Percentiles rank a stretch among this genome's conserved stretches.
Conservation (phyloP, 1,140 invertebrate species). For the Ceratitis capitata region DNA sequence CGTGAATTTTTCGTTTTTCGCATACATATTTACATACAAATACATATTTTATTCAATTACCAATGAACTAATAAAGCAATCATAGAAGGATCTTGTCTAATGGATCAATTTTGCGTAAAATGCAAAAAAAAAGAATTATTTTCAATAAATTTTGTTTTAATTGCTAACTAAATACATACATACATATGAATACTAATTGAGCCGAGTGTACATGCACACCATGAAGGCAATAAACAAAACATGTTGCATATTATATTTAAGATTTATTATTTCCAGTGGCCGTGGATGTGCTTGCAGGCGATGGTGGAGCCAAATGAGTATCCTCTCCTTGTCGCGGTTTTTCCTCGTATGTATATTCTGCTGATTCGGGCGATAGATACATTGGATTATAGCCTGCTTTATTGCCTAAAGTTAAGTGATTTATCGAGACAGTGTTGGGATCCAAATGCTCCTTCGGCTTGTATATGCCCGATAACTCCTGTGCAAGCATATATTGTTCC, state of each 20-base stretch:
- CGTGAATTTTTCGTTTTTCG: not conserved
- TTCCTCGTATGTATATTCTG: constrained; percentile 49
- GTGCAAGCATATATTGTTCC: constrained; percentile 61
- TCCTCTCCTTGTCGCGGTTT: not conserved
- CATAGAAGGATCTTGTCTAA: not conserved
- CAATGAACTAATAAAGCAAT: not conserved
- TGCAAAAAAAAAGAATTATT: not conserved
- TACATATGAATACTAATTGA: not conserved
- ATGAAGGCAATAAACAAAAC: not conserved
- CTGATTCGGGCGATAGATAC: constrained; percentile 49
- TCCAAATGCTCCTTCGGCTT: constrained; percentile 47
- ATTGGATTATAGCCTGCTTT: constrained; percentile 57
- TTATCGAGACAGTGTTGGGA: constrained; percentile 16
- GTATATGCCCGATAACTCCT: constrained; percentile 57
- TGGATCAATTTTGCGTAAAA: not conserved
- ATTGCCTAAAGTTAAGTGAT: constrained; percentile 43
- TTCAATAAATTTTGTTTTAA: not conserved
- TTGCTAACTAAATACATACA: not conserved
- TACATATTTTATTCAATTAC: not conserved
- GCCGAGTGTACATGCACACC: not conserved
- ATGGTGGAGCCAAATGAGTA: not conserved
- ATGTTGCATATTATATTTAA: not conserved
- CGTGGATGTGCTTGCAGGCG: constrained; percentile 11
- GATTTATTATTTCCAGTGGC: constrained; percentile 10
- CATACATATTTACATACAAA: not conserved